phyloP scores from a whole-genome alignment of 2,113 vertebrate species.

The Larimichthys crocea region DNA sequence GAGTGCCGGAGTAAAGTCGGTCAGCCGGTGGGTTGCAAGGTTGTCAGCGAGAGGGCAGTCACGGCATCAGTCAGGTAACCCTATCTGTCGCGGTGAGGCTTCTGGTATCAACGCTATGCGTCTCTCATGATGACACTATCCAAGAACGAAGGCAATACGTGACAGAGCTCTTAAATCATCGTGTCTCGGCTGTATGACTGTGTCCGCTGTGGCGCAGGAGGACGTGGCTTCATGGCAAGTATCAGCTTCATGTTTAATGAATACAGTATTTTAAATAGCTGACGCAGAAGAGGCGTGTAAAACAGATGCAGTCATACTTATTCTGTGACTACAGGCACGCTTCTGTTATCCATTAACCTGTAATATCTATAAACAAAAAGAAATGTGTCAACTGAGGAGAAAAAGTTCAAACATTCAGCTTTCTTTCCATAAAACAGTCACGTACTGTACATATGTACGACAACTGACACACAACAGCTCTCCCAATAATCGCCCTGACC shows the following conservation, averaged over 20 bases:
- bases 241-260: background rate
- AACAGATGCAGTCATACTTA: background rate
- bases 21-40: background rate
- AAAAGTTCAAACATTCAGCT: background rate
- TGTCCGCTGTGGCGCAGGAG: background rate
- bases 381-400: background rate
- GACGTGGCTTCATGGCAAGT: background rate
- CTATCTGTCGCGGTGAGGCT: constrained; percentile 35
- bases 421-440: constrained; percentile 16
- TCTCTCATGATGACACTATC: constrained; percentile 68
- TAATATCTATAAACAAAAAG: background rate
- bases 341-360: constrained; percentile 7
- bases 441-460: background rate
- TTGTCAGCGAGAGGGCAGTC: constrained; percentile 31
- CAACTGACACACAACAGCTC: constrained; percentile 31
- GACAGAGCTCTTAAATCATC: constrained; percentile 58
- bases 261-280: background rate
- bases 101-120: constrained; percentile 48
- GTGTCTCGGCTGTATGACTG: background rate
- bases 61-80: constrained; percentile 58
- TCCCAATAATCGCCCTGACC: background rate
- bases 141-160: constrained; percentile 44
- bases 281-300: too few species aligned
- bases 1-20: constrained; percentile 8
- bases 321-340: background rate